A percentile compares a stretch with the other conserved stretches of the same genome.
phyloP scores from a whole-genome alignment of 2,888 invertebrate species.

The Elegia similella region DNA sequence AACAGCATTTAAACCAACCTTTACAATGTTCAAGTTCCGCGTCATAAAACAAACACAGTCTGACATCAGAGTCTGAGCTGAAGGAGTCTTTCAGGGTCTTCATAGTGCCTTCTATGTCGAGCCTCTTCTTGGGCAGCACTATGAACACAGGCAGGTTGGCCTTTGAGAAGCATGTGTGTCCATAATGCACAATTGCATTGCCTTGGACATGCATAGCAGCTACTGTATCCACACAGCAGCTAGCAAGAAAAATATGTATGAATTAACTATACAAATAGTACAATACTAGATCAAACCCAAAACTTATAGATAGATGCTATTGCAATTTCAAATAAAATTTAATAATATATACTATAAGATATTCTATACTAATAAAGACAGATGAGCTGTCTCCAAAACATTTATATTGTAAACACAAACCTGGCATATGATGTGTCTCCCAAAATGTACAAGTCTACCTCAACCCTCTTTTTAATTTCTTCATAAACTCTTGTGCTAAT shows the following conservation, averaged over 20 bases:
- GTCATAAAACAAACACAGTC: conserved; percentile 84
- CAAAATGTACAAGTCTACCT: conserved; percentile 87
- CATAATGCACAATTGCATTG: conserved; percentile 95
- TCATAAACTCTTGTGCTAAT: conserved; percentile 86
- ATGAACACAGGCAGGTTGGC: conserved; percentile 88
- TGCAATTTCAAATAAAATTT: too few species aligned
- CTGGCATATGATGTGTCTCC: conserved; percentile 96
- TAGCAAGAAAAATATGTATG: too few species aligned
- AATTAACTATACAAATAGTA: too few species aligned
- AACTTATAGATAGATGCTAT: too few species aligned
- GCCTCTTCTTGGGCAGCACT: conserved; percentile 83
- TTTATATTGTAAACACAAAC: conserved; percentile 34
- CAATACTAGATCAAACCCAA: too few species aligned
- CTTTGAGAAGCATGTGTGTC: conserved; percentile 92
- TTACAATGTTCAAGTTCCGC: conserved; percentile 83
- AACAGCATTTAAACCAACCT: conserved; percentile 63
- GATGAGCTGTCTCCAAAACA: not conserved
- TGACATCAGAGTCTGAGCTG: conserved; percentile 47
- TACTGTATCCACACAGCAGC: conserved; percentile 95
- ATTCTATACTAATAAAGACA: too few species aligned
- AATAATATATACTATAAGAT: too few species aligned
- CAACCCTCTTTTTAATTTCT: conserved; percentile 66
- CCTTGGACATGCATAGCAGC: conserved; percentile 93
- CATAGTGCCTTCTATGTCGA: conserved; percentile 72
- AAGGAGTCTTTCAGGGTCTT: conserved; percentile 37